Evolutionary conservation across 2,113 vertebrate species (phyloP).

Genomic region (Cepphus grylle): DNA sequence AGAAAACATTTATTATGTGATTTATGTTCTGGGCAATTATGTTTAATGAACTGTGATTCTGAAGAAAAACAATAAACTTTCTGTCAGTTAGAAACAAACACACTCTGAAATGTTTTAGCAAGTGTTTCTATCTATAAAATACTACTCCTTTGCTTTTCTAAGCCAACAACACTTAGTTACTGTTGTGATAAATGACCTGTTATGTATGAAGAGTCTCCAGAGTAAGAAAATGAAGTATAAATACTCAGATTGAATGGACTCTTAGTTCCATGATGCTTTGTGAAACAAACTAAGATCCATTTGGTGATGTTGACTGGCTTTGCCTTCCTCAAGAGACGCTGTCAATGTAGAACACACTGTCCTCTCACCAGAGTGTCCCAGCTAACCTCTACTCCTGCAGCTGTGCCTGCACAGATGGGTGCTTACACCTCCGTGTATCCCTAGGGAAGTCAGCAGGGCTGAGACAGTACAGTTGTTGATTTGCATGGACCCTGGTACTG

Average conservation of each 20-base stretch:
- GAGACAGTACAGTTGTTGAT: not conserved
- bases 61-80: not conserved
- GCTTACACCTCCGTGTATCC: rapidly evolving
- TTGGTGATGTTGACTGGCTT: not conserved
- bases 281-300: not conserved
- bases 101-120: not conserved
- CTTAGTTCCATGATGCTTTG: not conserved
- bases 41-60: not conserved
- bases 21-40: not conserved
- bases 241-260: not conserved
- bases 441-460: not conserved
- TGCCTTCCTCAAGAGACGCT: not conserved
- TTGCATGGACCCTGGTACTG: not conserved
- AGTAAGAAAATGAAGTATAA: not conserved
- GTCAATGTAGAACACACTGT: not conserved
- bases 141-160: not conserved
- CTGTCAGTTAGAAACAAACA: not conserved
- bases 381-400: not conserved
- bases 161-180: not conserved
- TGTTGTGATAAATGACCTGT: not conserved
- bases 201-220: not conserved
- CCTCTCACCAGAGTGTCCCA: not conserved
- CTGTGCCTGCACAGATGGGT: not conserved
- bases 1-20: not conserved
- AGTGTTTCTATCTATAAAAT: not conserved